Evolutionary conservation across 2,797 vertebrate species (phyloP), one percentile per base, ranked within the genome.

Genomic region (Chaetodon trifasciatus): DNA sequence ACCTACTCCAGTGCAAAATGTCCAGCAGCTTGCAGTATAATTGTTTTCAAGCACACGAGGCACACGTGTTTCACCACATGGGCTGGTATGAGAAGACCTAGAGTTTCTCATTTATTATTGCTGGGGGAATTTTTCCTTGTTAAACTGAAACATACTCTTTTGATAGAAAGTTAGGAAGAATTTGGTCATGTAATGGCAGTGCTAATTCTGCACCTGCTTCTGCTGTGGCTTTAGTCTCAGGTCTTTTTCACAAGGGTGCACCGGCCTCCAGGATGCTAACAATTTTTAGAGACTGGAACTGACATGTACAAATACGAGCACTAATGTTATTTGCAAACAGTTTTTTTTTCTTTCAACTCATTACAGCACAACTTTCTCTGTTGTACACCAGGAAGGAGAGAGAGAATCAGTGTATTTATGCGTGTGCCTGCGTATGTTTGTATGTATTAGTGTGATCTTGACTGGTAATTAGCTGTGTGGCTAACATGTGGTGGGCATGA

Each of bases 391-490:
- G n/a, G 4, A 52, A 16, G 53, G n/a, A 56, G 13, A 77, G n/a
- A 19, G 17, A 53, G 13, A 37, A 74, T 58, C 24, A 49, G 53
- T 39, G 10, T n/a, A 15, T 13, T 44, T 32, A 46, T 70, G 55
- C 55, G n/a, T 40, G 15, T 15, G 44, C 5, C 1, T 32, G 28
- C 28, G 4, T 32, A 3, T 61, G 55, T 46, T 46, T 40, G 32
- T 39, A 60, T 55, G 53, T 68, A 32, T 64, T 74, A 63, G 60
- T 71, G 42, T 78, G 44, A 71, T 70, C 60, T 61, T 19, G 53
- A 71, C 46, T 72, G 82, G 58, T 71, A 86, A 81, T 88, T 85
- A 83, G 68, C 65, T 70, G 39, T 70, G 65, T 13, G 42, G 66
- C 55, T 79, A 81, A 79, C 69, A 80, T 74, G 69, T 50, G 71